These are phyloP conservation scores for Miopithecus talapoin DNA, from an alignment of 2,797 vertebrate genomes.

Conservation along the genomic window DNA sequence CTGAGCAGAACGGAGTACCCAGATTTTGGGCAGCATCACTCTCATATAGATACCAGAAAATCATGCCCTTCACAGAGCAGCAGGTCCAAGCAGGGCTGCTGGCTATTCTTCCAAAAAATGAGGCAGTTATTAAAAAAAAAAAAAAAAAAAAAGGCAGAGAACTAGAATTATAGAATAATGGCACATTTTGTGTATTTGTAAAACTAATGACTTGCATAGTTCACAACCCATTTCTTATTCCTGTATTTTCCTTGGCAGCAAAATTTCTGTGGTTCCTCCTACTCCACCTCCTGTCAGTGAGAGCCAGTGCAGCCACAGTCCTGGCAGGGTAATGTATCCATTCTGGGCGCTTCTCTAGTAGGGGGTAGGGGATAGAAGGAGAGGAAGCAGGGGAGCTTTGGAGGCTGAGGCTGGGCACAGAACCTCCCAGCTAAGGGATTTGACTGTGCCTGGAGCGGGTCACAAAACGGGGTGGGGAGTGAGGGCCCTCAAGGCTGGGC, in stretches of 20 bases:
- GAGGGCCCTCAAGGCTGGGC: not conserved
- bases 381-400: not conserved
- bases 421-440: not conserved
- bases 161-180: not conserved
- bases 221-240: not conserved
- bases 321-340: conserved; percentile 82
- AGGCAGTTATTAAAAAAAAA: not conserved
- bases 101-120: not conserved
- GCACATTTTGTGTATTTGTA: accelerated
- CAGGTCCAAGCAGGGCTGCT: not conserved
- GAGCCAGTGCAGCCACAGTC: conserved; percentile 68
- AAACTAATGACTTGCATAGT: accelerated
- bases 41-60: accelerated
- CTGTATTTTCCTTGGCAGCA: conserved; percentile 80
- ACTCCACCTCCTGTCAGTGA: conserved; percentile 91
- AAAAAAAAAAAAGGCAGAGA: not conserved
- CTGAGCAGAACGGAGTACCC: accelerated
- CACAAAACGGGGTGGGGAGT: accelerated
- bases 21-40: accelerated
- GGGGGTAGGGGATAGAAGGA: too few relatives aligned
- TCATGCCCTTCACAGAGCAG: accelerated
- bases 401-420: not conserved
- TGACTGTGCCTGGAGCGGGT: not conserved
- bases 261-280: conserved; percentile 92
- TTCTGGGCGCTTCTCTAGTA: not conserved